Evolutionary conservation across 2,888 invertebrate genomes (phyloP).

Genomic region (Lamellibrachia columna): DNA sequence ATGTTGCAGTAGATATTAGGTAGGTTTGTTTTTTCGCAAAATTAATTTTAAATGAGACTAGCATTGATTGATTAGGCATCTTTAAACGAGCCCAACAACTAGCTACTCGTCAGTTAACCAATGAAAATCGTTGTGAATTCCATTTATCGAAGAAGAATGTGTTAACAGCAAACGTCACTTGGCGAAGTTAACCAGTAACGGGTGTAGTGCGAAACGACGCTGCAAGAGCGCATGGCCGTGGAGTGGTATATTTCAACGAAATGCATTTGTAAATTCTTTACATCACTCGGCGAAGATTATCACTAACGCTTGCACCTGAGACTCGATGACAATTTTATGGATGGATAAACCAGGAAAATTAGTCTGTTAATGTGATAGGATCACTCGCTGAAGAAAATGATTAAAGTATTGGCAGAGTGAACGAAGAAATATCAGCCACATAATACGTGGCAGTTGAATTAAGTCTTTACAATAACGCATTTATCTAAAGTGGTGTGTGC

Average conservation of each 20-base stretch:
- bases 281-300: conserved; percentile 3
- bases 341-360: neutral
- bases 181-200: neutral
- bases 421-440: neutral
- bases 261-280: neutral
- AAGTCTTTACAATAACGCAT: neutral
- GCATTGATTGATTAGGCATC: too few species aligned
- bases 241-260: neutral
- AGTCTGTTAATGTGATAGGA: neutral
- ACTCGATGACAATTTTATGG: neutral
- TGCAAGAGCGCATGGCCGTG: neutral
- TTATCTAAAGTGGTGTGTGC: neutral
- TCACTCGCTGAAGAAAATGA: neutral
- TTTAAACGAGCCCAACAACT: too few species aligned
- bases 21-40: too few species aligned
- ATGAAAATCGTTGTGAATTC: too few species aligned
- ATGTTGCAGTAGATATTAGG: too few species aligned
- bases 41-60: too few species aligned
- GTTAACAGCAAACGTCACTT: neutral
- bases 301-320: neutral
- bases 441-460: neutral
- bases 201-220: neutral
- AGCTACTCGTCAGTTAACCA: too few species aligned
- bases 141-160: neutral
- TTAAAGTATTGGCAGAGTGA: neutral